Conservation (phyloP, 2,797 vertebrate genomes). For the Ciconia nigra region DNA sequence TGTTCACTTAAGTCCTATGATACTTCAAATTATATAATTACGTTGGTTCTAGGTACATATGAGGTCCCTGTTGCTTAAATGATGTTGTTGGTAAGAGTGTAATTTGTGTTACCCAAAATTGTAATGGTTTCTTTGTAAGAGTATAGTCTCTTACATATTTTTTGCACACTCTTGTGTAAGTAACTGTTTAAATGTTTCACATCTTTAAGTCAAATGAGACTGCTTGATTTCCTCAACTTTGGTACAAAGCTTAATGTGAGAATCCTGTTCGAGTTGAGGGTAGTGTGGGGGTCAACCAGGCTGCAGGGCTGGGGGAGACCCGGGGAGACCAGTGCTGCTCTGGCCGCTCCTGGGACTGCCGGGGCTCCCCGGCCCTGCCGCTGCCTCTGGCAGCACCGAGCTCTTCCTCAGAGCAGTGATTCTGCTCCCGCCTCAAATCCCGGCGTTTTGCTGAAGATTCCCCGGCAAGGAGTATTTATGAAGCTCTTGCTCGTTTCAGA, state of each 20-base stretch:
- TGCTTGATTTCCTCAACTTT: not conserved
- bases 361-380: rapidly evolving
- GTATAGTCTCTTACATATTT: not conserved
- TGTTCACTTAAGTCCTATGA: not conserved
- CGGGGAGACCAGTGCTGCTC: rapidly evolving
- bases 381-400: not conserved
- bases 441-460: not conserved
- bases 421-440: not conserved
- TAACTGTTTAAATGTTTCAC: not conserved
- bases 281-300: not conserved
- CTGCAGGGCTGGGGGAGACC: not conserved
- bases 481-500: not conserved
- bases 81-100: not conserved
- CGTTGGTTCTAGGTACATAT: rapidly evolving
- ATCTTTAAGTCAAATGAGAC: not conserved
- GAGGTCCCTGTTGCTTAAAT: not conserved
- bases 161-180: not conserved
- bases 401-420: not conserved
- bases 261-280: not conserved
- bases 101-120: not conserved
- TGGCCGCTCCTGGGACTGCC: not conserved
- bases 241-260: not conserved
- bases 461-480: not conserved
- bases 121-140: not conserved
- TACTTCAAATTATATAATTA: not conserved